Conservation (phyloP, 2,797 vertebrate genomes). For the Alauda arvensis region DNA sequence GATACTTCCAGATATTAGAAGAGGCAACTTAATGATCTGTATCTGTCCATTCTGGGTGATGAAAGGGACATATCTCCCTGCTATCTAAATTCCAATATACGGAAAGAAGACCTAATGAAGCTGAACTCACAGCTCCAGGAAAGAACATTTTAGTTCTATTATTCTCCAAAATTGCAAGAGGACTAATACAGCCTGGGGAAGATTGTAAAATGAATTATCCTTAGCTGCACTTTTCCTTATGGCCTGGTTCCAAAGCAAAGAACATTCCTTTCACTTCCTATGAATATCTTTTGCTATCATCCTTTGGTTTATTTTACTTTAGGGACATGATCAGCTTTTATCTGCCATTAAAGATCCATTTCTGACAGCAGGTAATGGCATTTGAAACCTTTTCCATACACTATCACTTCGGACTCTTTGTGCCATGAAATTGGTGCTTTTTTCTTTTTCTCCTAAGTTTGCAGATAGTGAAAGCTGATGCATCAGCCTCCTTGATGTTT, state of each 20-base stretch:
- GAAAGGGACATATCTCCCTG: neutral
- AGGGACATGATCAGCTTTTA: conserved; percentile 25
- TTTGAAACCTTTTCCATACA: neutral
- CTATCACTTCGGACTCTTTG: neutral
- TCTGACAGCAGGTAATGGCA: neutral
- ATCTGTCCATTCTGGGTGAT: neutral
- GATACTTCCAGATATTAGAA: neutral
- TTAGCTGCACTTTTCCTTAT: conserved; percentile 27
- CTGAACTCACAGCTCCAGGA: neutral
- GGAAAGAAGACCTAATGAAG: neutral
- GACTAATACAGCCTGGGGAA: conserved; percentile 22
- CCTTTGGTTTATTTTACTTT: conserved; percentile 35
- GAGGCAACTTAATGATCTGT: neutral
- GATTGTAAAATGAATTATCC: conserved; percentile 33
- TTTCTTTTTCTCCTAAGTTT: neutral
- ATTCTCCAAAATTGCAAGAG: conserved; percentile 27
- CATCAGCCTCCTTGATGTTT: neutral
- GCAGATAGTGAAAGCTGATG: neutral
- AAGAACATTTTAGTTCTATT: conserved; percentile 37
- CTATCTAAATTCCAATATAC: neutral
- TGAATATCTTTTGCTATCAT: conserved; percentile 33
- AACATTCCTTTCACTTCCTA: conserved; percentile 17
- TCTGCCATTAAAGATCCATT: conserved; percentile 28
- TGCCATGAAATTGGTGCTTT: neutral
- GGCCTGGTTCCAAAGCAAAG: conserved; percentile 36